Evolutionary conservation across 1,140 invertebrate species (phyloP).

Genomic region (Zaprionus davidi): DNA sequence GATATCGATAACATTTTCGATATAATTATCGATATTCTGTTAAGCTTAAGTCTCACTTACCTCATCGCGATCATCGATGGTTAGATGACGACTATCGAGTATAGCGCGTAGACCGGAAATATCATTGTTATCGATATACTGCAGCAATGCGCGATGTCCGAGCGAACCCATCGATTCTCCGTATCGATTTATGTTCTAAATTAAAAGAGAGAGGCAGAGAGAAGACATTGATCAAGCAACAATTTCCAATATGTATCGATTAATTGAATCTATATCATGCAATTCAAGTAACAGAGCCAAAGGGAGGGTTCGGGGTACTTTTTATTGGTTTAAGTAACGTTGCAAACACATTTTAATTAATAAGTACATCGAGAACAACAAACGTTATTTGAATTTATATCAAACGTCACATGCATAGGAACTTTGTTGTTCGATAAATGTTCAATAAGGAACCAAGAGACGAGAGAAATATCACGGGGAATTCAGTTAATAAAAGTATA

Average conservation of each 20-base stretch:
- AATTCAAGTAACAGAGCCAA: constrained; percentile 8
- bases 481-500: background rate
- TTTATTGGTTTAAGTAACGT: constrained; percentile 31
- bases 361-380: constrained; percentile 26
- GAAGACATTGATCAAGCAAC: constrained; percentile 8
- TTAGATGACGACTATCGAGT: constrained; percentile 91
- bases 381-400: constrained; percentile 27
- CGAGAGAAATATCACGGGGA: background rate
- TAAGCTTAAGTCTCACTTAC: constrained; percentile 85
- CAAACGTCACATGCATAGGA: constrained; percentile 30
- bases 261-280: constrained; percentile 39
- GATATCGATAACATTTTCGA: background rate
- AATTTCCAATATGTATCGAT: constrained; percentile 7
- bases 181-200: constrained; percentile 83
- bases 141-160: constrained; percentile 91
- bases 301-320: background rate
- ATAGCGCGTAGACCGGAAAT: constrained; percentile 91
- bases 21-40: no score
- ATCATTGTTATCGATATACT: constrained; percentile 92
- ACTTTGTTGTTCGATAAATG: constrained; percentile 15
- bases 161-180: constrained; percentile 95
- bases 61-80: constrained; percentile 95
- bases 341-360: constrained; percentile 40
- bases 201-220: constrained; percentile 11
- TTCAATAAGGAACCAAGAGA: constrained; percentile 8